Evolutionary conservation across 2,113 vertebrate species (phyloP).

Genomic region (Lophius piscatorius): DNA sequence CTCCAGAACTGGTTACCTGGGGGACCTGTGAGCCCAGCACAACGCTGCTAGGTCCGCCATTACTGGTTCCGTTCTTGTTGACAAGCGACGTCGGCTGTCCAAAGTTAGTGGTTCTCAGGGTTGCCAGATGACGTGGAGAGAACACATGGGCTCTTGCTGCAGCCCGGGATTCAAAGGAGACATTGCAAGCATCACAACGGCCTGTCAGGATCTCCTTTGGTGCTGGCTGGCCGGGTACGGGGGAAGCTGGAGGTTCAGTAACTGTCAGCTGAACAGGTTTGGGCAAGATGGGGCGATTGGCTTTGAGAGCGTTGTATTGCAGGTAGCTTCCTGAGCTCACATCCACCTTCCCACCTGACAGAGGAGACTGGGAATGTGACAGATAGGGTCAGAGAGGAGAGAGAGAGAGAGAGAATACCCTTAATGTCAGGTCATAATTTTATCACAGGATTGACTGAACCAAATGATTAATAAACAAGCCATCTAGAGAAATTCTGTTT

Average conservation of each 20-base stretch:
- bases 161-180: constrained; percentile 88
- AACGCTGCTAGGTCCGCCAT: constrained; percentile 48
- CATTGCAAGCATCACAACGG: constrained; percentile 85
- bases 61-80: constrained; percentile 75
- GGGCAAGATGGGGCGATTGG: constrained; percentile 83
- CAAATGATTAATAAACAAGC: background rate
- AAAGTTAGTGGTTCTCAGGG: constrained; percentile 85
- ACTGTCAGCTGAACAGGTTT: constrained; percentile 81
- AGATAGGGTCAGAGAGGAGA: background rate
- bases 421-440: background rate
- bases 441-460: background rate
- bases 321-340: constrained; percentile 80
- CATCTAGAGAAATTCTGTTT: background rate
- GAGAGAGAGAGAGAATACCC: constrained; percentile 6
- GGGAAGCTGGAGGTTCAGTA: constrained; percentile 58
- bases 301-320: constrained; percentile 82
- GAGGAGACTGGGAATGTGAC: constrained; percentile 62
- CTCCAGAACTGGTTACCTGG: constrained; percentile 58
- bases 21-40: constrained; percentile 47
- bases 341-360: constrained; percentile 74
- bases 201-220: constrained; percentile 81
- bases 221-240: constrained; percentile 66
- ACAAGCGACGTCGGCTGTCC: constrained; percentile 76
- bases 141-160: constrained; percentile 90
- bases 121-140: constrained; percentile 86